Percentiles rank a stretch among this genome's conserved stretches.
These are phyloP conservation scores for Tangara arthus DNA, from an alignment of 2,797 vertebrate genomes.

Conservation along the genomic window DNA sequence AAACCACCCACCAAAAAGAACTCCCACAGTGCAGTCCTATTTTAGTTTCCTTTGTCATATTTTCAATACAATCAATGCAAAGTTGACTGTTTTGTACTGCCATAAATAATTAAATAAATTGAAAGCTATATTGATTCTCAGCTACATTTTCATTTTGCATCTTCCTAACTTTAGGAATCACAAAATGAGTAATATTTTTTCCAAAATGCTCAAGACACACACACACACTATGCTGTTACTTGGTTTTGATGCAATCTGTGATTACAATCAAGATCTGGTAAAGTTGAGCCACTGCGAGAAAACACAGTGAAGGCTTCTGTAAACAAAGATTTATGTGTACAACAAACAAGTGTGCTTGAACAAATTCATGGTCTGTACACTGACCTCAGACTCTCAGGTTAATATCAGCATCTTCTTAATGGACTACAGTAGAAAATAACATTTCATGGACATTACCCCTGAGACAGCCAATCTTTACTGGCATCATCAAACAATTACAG, in stretches of 20 bases:
- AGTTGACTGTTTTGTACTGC: background rate
- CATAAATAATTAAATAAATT: background rate
- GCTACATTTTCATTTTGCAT: background rate
- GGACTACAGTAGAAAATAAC: background rate
- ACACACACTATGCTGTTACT: fast-evolving
- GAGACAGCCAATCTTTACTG: background rate
- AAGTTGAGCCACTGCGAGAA: background rate
- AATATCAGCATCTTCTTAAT: background rate
- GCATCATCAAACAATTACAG: background rate
- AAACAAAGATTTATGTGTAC: background rate
- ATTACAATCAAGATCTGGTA: background rate
- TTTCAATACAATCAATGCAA: background rate
- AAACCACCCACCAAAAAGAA: background rate
- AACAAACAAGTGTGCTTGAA: background rate
- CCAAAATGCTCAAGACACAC: background rate
- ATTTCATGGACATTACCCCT: background rate
- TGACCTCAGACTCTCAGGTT: background rate
- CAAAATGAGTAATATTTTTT: background rate
- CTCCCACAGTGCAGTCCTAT: background rate
- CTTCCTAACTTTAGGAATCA: background rate
- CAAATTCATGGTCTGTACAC: background rate
- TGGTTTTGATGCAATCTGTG: background rate
- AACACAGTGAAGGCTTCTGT: background rate
- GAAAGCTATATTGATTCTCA: background rate
- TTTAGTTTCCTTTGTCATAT: background rate